Evolutionary conservation across 1,140 invertebrate species (phyloP).

Genomic region (Plectrocnemia conspersa): DNA sequence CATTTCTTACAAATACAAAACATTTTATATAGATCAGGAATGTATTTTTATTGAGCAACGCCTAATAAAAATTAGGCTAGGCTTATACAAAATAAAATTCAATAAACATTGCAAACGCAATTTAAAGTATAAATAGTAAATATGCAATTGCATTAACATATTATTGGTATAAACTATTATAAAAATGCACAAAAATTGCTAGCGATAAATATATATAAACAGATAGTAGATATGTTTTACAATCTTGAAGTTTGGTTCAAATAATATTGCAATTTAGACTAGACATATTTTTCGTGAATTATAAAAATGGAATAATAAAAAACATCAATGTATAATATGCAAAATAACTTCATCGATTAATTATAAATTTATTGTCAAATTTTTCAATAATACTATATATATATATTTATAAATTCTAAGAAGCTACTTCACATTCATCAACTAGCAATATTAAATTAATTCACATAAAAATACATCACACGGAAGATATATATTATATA

Average conservation of each 20-base stretch:
- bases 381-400: slow-evolving; percentile 26
- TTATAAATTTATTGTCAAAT: slow-evolving; percentile 26
- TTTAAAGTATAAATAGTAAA: too few species aligned
- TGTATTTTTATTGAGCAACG: slow-evolving; percentile 33
- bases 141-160: too few species aligned
- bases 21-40: slow-evolving; percentile 16
- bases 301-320: neutral
- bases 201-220: too few species aligned
- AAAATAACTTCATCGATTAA: neutral
- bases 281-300: neutral
- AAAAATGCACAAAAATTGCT: too few species aligned
- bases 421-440: too few species aligned
- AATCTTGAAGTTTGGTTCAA: too few species aligned
- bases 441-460: slow-evolving; percentile 18
- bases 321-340: neutral
- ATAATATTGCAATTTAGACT: too few species aligned
- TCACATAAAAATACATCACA: slow-evolving; percentile 28
- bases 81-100: slow-evolving; percentile 9
- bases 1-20: neutral
- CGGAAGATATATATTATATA: slow-evolving; percentile 9
- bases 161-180: too few species aligned
- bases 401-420: slow-evolving; percentile 12
- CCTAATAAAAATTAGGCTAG: slow-evolving; percentile 17
- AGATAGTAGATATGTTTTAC: too few species aligned
- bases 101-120: too few species aligned